Conservation (phyloP, 2,888 invertebrate species). For the Drosophila kanekoi region DNA sequence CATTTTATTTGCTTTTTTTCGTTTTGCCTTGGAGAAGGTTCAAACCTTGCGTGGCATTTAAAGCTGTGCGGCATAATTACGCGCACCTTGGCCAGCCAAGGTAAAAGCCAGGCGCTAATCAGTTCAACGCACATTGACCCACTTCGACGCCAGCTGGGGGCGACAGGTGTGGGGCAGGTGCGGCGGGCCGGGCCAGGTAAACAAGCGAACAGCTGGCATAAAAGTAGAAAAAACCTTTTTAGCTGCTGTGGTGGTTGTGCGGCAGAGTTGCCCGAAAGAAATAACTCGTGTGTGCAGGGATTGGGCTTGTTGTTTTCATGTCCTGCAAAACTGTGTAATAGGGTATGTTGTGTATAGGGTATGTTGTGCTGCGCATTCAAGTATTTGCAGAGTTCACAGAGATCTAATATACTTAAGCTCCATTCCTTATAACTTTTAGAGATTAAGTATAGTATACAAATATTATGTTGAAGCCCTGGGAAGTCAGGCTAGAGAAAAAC, state of each 20-base stretch:
- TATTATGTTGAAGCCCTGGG: no score
- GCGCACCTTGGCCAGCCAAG: slow-evolving; percentile 29
- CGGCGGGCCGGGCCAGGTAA: slow-evolving; percentile 37
- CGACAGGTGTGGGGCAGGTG: no score
- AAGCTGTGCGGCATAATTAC: slow-evolving; percentile 43
- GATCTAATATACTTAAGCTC: no score
- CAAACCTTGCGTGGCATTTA: slow-evolving; percentile 23
- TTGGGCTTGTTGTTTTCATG: slow-evolving; percentile 8
- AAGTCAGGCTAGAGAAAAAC: no score
- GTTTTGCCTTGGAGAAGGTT: not conserved
- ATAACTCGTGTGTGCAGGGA: slow-evolving; percentile 1
- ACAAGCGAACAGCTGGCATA: slow-evolving; percentile 54
- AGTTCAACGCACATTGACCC: slow-evolving; percentile 79
- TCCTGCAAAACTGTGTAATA: not conserved
- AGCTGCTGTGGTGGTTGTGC: slow-evolving; percentile 21
- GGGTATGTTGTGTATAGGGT: no score
- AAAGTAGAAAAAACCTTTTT: slow-evolving; percentile 54
- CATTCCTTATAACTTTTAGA: no score
- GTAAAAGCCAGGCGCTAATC: slow-evolving; percentile 59
- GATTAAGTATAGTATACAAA: no score
- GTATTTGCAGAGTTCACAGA: no score
- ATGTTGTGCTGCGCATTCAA: no score
- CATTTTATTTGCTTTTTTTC: no score
- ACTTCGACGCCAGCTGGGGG: slow-evolving; percentile 37
- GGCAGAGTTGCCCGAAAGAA: slow-evolving; percentile 1